Base-by-base conservation (phyloP, 2,113 vertebrate species). In the Ptyas mucosa region DNA sequence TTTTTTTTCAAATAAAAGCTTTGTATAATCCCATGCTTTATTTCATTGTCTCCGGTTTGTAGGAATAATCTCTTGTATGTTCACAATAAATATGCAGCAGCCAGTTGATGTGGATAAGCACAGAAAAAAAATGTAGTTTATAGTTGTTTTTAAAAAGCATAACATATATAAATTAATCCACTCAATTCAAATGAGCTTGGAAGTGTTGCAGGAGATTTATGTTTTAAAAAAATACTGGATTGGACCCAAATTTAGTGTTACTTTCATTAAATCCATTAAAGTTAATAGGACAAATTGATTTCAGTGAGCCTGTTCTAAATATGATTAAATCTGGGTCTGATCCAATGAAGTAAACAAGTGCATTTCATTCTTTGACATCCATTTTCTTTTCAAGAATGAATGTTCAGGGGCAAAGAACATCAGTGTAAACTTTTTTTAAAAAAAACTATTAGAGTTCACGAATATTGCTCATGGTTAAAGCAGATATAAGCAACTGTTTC, bases 401-500 rank as follows among this genome's bases (percentile, higher is more conserved):
- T 11, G 18, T 86, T 53, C 14, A 88, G 46, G 61, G 29, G 52
- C 51, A 52, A 52, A n/a, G 52, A 87, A 51, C 24, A 69, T 64
- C 34, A 53, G 12, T 26, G n/a, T 12, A 46, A 29, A 21, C 3
- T 9, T 39, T 81, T 81, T 4, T 14, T 12, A n/a, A 21, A 18
- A n/a, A 75, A 34, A 64, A n/a, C 3, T 3, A 8, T 58, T 61
- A 64, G 14, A 90, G 55, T 58, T 90, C 54, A 81, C 81, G 1
- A 3, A 54, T 14, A 26, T n/a, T 81, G 24, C 39, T 91, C 57
- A 75, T 58, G 34, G 3, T 58, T 26, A 91, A 39, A 15, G 8
- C 29, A 49, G 46, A 69, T 86, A 18, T 94, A 53, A 91, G 0
- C 39, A 93, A 94, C n/a, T 51, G 7, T 89, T 85, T 89, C 89